Evolutionary conservation across 2,888 invertebrate genomes (phyloP).

Genomic region (Drosophila mercatorum): DNA sequence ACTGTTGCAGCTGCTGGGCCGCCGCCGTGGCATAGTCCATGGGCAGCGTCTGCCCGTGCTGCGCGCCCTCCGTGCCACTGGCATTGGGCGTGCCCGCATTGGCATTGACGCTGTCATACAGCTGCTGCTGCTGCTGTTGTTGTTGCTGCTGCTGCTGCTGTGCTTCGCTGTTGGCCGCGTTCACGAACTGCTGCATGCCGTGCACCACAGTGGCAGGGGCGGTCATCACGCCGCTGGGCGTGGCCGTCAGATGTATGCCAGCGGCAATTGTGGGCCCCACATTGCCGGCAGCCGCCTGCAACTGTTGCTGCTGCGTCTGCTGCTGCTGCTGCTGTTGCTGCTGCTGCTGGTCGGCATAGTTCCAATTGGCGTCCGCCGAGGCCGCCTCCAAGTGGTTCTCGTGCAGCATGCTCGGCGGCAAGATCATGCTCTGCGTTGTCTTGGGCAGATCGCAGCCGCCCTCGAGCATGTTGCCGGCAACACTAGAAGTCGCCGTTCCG

Average conservation of each 20-base stretch:
- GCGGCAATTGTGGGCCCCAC: slow-evolving; percentile 66
- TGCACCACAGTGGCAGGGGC: slow-evolving; percentile 83
- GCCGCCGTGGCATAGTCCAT: slow-evolving; percentile 81
- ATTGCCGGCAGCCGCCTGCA: slow-evolving; percentile 15
- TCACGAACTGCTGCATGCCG: slow-evolving; percentile 79
- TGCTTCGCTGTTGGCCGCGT: slow-evolving; percentile 41
- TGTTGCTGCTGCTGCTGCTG: slow-evolving; percentile 53
- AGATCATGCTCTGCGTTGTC: slow-evolving; percentile 83
- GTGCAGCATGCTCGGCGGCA: slow-evolving; percentile 72
- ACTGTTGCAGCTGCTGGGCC: slow-evolving; percentile 79
- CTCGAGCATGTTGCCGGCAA: slow-evolving; percentile 16
- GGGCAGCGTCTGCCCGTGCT: slow-evolving; percentile 85
- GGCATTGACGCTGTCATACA: slow-evolving; percentile 85
- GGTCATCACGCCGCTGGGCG: slow-evolving; percentile 85
- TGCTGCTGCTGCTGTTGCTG: slow-evolving; percentile 48
- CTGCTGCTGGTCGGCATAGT: slow-evolving; percentile 68
- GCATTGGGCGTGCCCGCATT: slow-evolving; percentile 65
- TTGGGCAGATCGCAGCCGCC: slow-evolving; percentile 59
- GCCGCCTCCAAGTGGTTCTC: slow-evolving; percentile 82
- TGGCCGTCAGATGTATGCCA: slow-evolving; percentile 82
- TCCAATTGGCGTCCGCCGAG: slow-evolving; percentile 81
- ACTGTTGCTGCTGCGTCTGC: slow-evolving; percentile 49
- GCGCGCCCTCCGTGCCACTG: slow-evolving; percentile 44
- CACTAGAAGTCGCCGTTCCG: slow-evolving; percentile 33
- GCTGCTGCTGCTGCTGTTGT: slow-evolving; percentile 85